phyloP scores from a whole-genome alignment of 2,888 invertebrate species.

The Pristionchus maxplancki region DNA sequence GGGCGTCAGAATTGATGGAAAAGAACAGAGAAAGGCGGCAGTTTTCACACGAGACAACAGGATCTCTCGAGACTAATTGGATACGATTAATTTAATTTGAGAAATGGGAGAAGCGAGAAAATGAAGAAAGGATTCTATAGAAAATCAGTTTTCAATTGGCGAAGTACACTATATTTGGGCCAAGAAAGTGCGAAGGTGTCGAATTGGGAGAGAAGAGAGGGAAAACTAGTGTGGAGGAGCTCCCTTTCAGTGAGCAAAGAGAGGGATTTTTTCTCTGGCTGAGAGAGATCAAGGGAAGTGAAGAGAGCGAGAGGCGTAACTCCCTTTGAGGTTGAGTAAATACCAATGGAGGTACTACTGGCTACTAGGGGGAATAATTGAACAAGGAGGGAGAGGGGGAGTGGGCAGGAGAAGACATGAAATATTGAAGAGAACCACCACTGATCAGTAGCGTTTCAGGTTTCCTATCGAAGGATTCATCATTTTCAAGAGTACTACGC shows the following conservation, averaged over 20 bases:
- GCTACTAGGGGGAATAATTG: conserved; percentile 10
- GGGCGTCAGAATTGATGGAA: background rate
- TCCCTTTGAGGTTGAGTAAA: conserved; percentile 21
- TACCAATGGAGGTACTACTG: background rate
- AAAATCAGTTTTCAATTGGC: background rate
- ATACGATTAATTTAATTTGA: conserved; percentile 1
- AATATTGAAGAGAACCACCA: background rate
- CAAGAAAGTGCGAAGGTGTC: conserved; percentile 6
- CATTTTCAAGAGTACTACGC: too few relatives aligned
- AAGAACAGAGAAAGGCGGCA: background rate
- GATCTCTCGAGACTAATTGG: background rate
- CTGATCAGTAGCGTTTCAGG: background rate
- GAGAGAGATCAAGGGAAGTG: background rate
- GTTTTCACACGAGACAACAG: background rate
- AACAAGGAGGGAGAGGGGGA: conserved; percentile 26
- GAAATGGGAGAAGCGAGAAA: background rate
- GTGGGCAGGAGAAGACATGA: conserved; percentile 19
- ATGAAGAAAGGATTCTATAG: background rate
- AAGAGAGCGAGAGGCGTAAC: background rate
- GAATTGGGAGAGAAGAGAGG: conserved; percentile 33
- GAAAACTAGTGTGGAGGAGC: background rate
- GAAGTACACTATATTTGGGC: background rate
- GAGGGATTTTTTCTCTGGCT: background rate
- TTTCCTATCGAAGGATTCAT: background rate
- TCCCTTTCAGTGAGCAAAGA: conserved; percentile 5